Evolutionary conservation across 2,888 invertebrate species (phyloP).

Genomic region (Polia nebulosa): DNA sequence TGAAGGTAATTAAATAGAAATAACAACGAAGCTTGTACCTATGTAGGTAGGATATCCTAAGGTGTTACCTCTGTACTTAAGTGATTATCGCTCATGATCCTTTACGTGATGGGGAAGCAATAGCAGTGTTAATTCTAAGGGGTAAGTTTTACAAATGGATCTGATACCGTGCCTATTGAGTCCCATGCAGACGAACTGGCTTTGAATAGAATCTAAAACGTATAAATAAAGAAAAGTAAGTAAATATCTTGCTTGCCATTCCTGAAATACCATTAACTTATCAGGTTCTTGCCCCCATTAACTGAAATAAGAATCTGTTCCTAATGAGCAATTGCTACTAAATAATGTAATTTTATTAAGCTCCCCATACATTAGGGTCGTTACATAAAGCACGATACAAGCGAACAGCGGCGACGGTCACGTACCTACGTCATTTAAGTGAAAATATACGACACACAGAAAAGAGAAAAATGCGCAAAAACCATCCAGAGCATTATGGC

Average conservation of each 20-base stretch:
- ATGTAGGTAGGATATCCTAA: constrained; percentile 30
- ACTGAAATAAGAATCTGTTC: constrained; percentile 46
- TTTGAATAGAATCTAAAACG: not conserved
- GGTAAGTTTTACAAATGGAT: constrained; percentile 52
- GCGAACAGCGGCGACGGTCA: constrained; percentile 84
- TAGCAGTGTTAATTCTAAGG: constrained; percentile 58
- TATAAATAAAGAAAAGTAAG: not conserved
- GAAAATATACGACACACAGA: constrained; percentile 89
- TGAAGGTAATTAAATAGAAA: constrained; percentile 45
- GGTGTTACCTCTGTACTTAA: constrained; percentile 51
- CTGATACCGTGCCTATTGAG: constrained; percentile 32
- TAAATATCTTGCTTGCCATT: constrained; percentile 10
- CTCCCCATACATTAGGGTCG: constrained; percentile 62
- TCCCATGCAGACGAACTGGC: not conserved
- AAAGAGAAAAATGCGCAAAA: constrained; percentile 89
- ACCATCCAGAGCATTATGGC: constrained; percentile 88
- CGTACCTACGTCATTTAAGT: constrained; percentile 90
- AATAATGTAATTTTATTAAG: constrained; percentile 56
- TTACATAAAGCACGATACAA: constrained; percentile 75
- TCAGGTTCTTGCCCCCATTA: constrained; percentile 43
- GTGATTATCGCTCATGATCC: constrained; percentile 57
- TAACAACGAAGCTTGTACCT: constrained; percentile 44
- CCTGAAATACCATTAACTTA: constrained; percentile 40
- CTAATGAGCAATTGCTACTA: constrained; percentile 54
- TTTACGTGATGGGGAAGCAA: constrained; percentile 54